Percentiles rank a stretch among this genome's conserved stretches.
Conservation (phyloP, 2,113 vertebrate species). For the Lontra canadensis region DNA sequence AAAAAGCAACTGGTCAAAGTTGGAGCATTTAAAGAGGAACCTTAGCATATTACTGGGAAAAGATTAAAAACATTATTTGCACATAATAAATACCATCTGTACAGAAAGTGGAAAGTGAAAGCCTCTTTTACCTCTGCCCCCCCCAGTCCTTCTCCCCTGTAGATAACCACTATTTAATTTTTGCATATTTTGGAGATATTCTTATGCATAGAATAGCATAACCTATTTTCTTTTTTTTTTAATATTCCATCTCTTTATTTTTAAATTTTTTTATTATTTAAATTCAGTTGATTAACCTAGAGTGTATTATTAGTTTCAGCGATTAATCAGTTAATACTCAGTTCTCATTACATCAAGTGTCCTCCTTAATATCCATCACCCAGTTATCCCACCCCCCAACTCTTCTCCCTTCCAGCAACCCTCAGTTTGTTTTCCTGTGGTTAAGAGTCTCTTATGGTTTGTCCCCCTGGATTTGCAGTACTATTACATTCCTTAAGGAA, state of each 20-base stretch:
- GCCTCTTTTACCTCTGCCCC: background rate
- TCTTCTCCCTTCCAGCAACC: background rate
- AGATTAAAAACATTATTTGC: background rate
- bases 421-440: background rate
- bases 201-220: background rate
- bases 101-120: slow-evolving; percentile 5
- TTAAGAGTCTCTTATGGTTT: background rate
- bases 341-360: too few relatives aligned
- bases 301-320: background rate
- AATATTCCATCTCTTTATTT: background rate
- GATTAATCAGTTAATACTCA: background rate
- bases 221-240: background rate
- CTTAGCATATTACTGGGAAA: background rate
- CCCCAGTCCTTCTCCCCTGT: background rate
- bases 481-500: slow-evolving; percentile 12
- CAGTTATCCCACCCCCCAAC: background rate
- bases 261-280: background rate
- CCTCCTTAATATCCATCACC: background rate
- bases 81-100: background rate
- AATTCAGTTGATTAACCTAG: background rate
- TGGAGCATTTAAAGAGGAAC: background rate
- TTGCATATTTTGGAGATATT: background rate
- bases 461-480: background rate
- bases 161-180: background rate
- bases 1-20: background rate